phyloP scores from a whole-genome alignment of 1,140 invertebrate genomes.

The Stegodyphus dumicola region DNA sequence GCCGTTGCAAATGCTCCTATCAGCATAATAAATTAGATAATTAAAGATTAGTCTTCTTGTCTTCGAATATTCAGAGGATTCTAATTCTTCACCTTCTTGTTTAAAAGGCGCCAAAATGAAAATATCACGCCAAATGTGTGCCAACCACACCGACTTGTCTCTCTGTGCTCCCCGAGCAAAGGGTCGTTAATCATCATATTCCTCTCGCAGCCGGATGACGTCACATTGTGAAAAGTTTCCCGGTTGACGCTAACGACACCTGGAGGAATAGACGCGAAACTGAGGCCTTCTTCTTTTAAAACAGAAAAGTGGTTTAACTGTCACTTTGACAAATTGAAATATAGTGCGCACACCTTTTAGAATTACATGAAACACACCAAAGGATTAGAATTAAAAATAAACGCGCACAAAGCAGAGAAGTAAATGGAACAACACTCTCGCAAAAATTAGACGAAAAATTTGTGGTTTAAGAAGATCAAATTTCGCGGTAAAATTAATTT shows the following conservation, averaged over 20 bases:
- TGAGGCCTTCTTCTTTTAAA: conserved; percentile 48
- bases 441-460: neutral
- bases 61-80: too few species aligned
- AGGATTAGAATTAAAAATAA: conserved; percentile 38
- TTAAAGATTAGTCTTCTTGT: too few species aligned
- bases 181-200: conserved; percentile 61
- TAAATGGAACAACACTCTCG: neutral
- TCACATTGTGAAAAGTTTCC: conserved; percentile 61
- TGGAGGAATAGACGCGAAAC: conserved; percentile 57
- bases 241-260: conserved; percentile 59
- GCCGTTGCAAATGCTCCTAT: too few species aligned
- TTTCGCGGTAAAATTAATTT: too few species aligned
- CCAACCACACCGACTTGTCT: neutral
- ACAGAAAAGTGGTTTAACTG: conserved; percentile 51
- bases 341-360: conserved; percentile 17
- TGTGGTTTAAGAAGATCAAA: too few species aligned
- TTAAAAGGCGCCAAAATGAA: neutral
- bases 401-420: neutral
- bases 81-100: too few species aligned
- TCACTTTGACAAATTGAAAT: conserved; percentile 62
- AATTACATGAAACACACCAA: conserved; percentile 28
- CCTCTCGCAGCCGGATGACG: conserved; percentile 49
- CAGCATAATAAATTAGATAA: too few species aligned
- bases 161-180: neutral
- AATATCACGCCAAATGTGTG: neutral